Evolutionary conservation across 2,797 vertebrate genomes (phyloP).

Genomic region (Catamblyrhynchus diadema): DNA sequence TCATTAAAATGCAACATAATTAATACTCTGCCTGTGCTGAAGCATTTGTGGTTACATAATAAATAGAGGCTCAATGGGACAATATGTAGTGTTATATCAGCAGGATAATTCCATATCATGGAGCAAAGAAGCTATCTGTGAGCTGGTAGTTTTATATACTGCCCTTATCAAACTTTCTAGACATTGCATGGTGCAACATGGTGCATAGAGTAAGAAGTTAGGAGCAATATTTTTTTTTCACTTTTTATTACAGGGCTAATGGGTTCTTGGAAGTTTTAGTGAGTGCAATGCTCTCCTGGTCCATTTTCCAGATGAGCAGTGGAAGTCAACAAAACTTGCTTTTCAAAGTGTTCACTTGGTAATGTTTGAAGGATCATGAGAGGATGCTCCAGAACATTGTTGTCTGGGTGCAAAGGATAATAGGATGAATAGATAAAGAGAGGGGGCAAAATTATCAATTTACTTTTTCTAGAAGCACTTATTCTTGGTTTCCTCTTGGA

Average conservation of each 20-base stretch:
- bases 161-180: background rate
- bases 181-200: background rate
- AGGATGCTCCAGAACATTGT: background rate
- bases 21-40: background rate
- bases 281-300: background rate
- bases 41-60: background rate
- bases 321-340: background rate
- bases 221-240: background rate
- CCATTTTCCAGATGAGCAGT: background rate
- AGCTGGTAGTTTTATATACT: background rate
- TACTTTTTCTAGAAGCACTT: background rate
- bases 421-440: background rate
- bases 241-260: background rate
- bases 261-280: background rate
- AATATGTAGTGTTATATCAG: background rate
- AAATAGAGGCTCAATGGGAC: background rate
- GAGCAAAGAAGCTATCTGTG: background rate
- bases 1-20: background rate
- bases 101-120: background rate
- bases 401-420: background rate
- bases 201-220: background rate
- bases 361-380: background rate
- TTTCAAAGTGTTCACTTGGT: background rate
- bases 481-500: background rate
- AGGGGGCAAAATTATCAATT: background rate